A percentile compares a stretch with the other conserved stretches of the same genome.
Evolutionary conservation across 2,113 vertebrate genomes (phyloP).

Genomic region (Parus major): DNA sequence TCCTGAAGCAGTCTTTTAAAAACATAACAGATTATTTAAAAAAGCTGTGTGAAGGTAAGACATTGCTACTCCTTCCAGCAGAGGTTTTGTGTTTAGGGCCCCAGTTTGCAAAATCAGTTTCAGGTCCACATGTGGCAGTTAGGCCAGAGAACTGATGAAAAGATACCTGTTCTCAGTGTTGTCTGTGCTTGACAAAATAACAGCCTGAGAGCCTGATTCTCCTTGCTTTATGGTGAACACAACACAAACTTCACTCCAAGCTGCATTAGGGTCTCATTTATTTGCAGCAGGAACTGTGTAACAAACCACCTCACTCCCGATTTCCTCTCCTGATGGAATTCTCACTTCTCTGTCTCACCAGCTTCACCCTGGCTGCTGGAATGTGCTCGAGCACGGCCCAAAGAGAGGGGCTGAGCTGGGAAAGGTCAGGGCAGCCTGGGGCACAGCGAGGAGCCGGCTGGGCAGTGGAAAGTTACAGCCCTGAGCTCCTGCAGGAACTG

Average conservation of each 20-base stretch:
- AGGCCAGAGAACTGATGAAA: not conserved
- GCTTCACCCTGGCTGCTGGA: not conserved
- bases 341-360: not conserved
- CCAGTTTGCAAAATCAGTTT: constrained; percentile 6
- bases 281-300: not conserved
- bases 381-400: not conserved
- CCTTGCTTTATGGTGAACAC: not conserved
- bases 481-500: constrained; percentile 28
- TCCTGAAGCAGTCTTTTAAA: not conserved
- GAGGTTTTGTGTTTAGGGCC: not conserved
- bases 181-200: not conserved
- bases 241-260: not conserved
- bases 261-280: not conserved
- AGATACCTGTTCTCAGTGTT: not conserved
- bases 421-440: constrained; percentile 57
- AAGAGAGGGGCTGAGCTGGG: constrained; percentile 14
- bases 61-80: not conserved
- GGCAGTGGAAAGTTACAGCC: constrained; percentile 73
- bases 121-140: not conserved
- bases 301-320: not conserved
- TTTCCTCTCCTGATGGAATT: not conserved
- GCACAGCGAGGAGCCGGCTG: constrained; percentile 14
- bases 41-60: not conserved
- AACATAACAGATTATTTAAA: accelerated
- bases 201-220: not conserved